Percentiles rank a stretch among this genome's conserved stretches.
Conservation (phyloP, 2,797 vertebrate species). For the Cirrhinus molitorella region DNA sequence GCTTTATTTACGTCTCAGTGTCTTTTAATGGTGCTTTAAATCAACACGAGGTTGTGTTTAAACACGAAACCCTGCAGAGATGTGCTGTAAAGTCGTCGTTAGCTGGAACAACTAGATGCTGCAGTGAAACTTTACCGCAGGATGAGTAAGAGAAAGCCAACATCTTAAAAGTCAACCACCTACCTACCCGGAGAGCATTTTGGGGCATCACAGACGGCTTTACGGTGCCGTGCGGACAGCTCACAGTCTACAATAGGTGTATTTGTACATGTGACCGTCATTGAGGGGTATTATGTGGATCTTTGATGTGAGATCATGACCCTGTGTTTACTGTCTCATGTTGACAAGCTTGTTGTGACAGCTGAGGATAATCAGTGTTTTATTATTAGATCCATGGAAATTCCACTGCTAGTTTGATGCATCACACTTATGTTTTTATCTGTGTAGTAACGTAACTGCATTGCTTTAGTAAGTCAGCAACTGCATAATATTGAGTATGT, state of each 20-base stretch:
- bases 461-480: background rate
- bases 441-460: background rate
- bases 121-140: background rate
- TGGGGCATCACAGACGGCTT: background rate
- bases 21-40: background rate
- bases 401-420: background rate
- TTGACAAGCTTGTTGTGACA: conserved; percentile 22
- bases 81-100: background rate
- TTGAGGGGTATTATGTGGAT: conserved; percentile 1
- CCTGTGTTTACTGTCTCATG: background rate
- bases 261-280: background rate
- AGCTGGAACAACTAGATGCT: background rate
- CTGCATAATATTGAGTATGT: no score
- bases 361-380: conserved; percentile 4
- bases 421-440: background rate
- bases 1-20: background rate
- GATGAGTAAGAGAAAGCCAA: background rate
- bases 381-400: conserved; percentile 6
- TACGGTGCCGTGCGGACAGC: no score
- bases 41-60: background rate
- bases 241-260: no score
- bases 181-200: background rate
- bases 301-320: conserved; percentile 19
- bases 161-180: background rate
- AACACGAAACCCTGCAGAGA: background rate